These are phyloP conservation scores for Idaea dimidiata DNA, from an alignment of 2,888 invertebrate genomes.

Conservation along the genomic window DNA sequence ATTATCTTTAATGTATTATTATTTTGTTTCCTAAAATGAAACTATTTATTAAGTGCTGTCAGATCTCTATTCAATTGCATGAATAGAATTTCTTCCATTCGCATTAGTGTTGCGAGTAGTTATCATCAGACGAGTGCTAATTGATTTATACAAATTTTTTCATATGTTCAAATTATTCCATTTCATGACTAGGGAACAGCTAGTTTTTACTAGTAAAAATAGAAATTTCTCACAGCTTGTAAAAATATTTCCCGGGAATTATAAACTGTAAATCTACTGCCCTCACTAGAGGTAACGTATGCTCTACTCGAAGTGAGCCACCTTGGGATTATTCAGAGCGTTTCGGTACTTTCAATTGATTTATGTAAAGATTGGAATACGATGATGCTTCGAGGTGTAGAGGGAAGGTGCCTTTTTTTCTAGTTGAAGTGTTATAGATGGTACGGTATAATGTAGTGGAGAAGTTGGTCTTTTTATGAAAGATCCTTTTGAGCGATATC, in stretches of 20 bases:
- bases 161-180: too few species aligned
- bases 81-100: too few species aligned
- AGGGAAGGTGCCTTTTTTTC: slow-evolving; percentile 8
- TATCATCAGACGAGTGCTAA: too few species aligned
- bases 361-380: slow-evolving; percentile 30
- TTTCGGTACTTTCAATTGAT: slow-evolving; percentile 32
- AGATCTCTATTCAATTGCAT: too few species aligned
- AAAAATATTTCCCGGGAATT: not conserved
- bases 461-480: not conserved
- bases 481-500: not conserved
- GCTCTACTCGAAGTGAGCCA: slow-evolving; percentile 15
- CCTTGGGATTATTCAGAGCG: slow-evolving; percentile 29
- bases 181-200: too few species aligned
- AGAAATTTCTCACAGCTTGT: too few species aligned
- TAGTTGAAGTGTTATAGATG: not conserved
- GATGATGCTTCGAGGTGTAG: slow-evolving; percentile 19
- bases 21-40: too few species aligned
- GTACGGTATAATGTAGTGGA: not conserved
- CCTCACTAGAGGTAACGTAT: slow-evolving; percentile 13
- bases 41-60: too few species aligned
- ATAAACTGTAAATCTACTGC: not conserved
- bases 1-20: too few species aligned
- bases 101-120: too few species aligned
- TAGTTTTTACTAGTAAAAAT: too few species aligned
- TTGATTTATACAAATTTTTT: too few species aligned